These are phyloP conservation scores for Seriola quinqueradiata DNA, from an alignment of 2,113 vertebrate genomes.

Conservation along the genomic window DNA sequence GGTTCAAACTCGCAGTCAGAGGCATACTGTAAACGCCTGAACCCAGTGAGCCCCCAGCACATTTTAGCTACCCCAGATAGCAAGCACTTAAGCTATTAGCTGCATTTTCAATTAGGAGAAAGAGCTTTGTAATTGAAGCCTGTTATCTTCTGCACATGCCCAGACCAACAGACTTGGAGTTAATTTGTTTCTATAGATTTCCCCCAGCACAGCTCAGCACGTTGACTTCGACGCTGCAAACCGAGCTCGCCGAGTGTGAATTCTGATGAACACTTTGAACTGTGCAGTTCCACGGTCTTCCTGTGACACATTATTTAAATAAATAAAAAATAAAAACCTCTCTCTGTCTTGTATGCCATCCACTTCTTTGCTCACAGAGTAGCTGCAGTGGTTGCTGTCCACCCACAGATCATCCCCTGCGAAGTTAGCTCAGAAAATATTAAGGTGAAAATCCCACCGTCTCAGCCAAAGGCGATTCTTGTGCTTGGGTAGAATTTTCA, in stretches of 20 bases:
- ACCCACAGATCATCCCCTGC: conserved; percentile 64
- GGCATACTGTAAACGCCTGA: conserved; percentile 27
- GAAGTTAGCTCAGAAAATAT: conserved; percentile 64
- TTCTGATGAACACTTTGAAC: conserved; percentile 72
- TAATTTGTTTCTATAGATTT: conserved; percentile 78
- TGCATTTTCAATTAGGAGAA: conserved; percentile 76
- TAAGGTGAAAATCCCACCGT: conserved; percentile 52
- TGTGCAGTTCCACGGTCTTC: conserved; percentile 40
- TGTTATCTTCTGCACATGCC: conserved; percentile 73
- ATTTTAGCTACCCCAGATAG: conserved; percentile 64
- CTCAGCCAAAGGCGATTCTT: conserved; percentile 57
- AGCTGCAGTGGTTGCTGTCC: conserved; percentile 53
- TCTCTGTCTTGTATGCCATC: conserved; percentile 36
- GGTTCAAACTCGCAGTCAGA: conserved; percentile 47
- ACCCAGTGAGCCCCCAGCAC: conserved; percentile 28
- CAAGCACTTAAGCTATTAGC: conserved; percentile 76
- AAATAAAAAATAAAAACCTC: conserved; percentile 27
- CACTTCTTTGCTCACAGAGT: conserved; percentile 49
- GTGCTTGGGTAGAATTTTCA: conserved; percentile 55
- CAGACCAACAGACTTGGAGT: conserved; percentile 62
- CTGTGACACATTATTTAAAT: conserved; percentile 49
- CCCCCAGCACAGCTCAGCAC: conserved; percentile 68
- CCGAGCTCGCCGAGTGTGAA: conserved; percentile 52
- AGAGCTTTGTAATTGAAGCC: conserved; percentile 72
- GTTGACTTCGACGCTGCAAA: conserved; percentile 38